Percentiles rank a stretch among this genome's conserved stretches.
Conservation (phyloP, 2,888 invertebrate species). For the Xiphydria camelus region DNA sequence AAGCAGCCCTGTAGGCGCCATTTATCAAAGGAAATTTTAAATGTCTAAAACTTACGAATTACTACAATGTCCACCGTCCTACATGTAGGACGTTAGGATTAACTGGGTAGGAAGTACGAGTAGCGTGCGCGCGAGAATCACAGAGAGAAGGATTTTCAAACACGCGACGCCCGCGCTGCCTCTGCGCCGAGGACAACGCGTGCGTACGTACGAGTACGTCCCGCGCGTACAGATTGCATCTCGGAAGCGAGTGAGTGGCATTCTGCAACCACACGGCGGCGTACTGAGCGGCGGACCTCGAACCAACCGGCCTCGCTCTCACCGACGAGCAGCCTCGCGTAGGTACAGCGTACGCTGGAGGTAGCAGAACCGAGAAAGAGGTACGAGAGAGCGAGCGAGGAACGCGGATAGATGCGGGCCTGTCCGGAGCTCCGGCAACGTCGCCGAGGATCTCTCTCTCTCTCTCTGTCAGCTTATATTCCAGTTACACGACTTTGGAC, state of each 20-base stretch:
- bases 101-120: not conserved
- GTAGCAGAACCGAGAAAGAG: not conserved
- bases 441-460: conserved; percentile 13
- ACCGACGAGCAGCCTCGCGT: not conserved
- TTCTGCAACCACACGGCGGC: not conserved
- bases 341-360: not conserved
- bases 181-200: not conserved
- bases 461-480: not conserved
- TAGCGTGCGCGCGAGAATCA: not conserved
- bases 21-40: no score
- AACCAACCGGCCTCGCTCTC: not conserved
- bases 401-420: not conserved
- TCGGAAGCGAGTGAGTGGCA: not conserved
- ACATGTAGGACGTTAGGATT: no score
- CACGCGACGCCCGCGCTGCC: no score
- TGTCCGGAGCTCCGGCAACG: conserved; percentile 1
- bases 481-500: not conserved
- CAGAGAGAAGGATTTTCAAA: not conserved
- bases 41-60: no score
- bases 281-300: not conserved
- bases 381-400: not conserved
- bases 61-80: no score
- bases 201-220: not conserved
- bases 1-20: no score
- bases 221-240: no score